Base-by-base conservation (phyloP, 2,888 invertebrate species). In the Phlogophora meticulosa region DNA sequence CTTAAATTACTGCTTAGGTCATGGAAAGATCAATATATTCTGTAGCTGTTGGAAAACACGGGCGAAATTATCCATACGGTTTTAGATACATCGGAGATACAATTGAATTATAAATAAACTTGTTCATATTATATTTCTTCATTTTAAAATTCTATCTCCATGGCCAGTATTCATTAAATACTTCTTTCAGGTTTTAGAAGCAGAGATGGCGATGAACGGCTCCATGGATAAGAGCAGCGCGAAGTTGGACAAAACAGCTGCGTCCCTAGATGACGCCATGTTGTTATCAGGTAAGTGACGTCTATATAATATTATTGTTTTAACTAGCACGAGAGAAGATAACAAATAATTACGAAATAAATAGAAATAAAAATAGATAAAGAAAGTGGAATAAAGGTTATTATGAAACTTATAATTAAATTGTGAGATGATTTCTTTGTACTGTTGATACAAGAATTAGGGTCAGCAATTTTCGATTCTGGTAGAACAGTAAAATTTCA, bases 221-320 rank as follows among this genome's bases (percentile, higher is more conserved):
- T 77, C 76, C 38, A 67, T 82, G 24, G 85, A 84, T 49, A 90
- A 88, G 53, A 75, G 71, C 4, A 72, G 59, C 36, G 71, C 59
- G 59, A 90, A 86, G 72, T 65, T 56, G n/a, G 88, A 87, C 45
- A 82, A 83, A 24, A 72, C 83, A 9, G 81, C 86, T 15, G 89
- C 90, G 5, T 87, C 91, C 0, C 83, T 94, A 13, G 94, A 94
- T 62, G 94, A 94, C 42, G 94, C 94, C 11, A 94, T 94, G 94
- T 24, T 93, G 68, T 76, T 91, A 15, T 86, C 94, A 38, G 94
- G 94, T 94, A 63, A 88, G 89, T 75, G 69, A 64, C 53, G 42
- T 60, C 5, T 1, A 11, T 22, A 42, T 38, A 53, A 32, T 61
- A 58, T 40, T 73, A 22, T 65, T 73, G 38, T 53, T 60, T 7